These are phyloP conservation scores for Nansenia antarctica DNA, from an alignment of 2,113 vertebrate genomes.

Conservation along the genomic window DNA sequence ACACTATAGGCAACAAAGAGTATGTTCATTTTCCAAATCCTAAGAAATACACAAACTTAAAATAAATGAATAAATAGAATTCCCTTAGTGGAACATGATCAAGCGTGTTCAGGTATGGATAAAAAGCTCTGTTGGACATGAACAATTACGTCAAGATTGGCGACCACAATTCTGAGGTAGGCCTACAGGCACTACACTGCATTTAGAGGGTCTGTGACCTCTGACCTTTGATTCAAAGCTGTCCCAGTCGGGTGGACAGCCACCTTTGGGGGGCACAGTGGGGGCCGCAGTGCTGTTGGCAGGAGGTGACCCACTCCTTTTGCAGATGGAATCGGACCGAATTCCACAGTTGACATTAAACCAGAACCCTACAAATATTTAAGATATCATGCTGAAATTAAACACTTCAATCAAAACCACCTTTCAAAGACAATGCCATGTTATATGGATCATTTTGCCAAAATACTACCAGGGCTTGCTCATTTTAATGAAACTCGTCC, in stretches of 20 bases:
- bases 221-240: conserved; percentile 66
- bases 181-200: neutral
- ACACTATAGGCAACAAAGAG: conserved; percentile 73
- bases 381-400: too few relatives aligned
- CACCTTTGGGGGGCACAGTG: conserved; percentile 69
- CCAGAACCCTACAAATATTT: conserved; percentile 86
- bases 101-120: neutral
- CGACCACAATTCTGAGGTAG: too few relatives aligned
- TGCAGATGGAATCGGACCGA: conserved; percentile 81
- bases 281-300: conserved; percentile 81
- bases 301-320: conserved; percentile 75
- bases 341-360: conserved; percentile 85
- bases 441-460: too few relatives aligned
- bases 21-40: neutral
- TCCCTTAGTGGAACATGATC: neutral
- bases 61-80: neutral
- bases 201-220: neutral
- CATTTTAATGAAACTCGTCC: too few relatives aligned
- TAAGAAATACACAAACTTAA: too few relatives aligned
- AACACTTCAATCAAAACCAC: too few relatives aligned
- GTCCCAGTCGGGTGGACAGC: conserved; percentile 81
- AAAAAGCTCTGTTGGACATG: neutral
- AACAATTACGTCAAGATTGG: conserved; percentile 61
- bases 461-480: too few relatives aligned
- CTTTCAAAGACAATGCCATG: too few relatives aligned